Evolutionary conservation across 2,888 invertebrate genomes (phyloP).

Genomic region (Formica aserva): DNA sequence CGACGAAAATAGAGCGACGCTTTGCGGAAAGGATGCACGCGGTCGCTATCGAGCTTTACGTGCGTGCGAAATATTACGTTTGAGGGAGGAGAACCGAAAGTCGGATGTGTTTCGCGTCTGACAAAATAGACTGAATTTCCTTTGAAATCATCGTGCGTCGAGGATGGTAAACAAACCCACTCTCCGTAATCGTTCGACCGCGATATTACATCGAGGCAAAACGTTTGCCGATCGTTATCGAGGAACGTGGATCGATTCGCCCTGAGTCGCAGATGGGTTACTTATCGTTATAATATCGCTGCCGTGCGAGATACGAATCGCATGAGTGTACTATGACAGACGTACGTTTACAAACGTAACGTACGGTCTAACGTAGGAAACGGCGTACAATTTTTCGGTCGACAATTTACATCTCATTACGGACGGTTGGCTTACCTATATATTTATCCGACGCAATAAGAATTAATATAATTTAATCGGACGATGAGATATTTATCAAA

Average conservation of each 20-base stretch:
- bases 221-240: conserved; percentile 43
- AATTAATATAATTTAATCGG: conserved; percentile 25
- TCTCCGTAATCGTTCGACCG: conserved; percentile 12
- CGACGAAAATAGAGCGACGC: conserved; percentile 37
- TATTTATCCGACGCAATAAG: background rate
- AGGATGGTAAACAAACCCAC: conserved; percentile 11
- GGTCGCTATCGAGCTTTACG: conserved; percentile 5
- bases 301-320: conserved; percentile 33
- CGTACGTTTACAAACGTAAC: conserved; percentile 1
- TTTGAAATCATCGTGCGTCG: conserved; percentile 44
- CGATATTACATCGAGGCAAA: conserved; percentile 13
- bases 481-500: conserved; percentile 12
- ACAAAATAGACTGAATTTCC: conserved; percentile 46
- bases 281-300: conserved; percentile 33
- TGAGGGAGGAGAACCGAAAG: background rate
- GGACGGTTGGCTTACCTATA: background rate
- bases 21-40: conserved; percentile 29
- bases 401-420: background rate
- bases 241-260: conserved; percentile 23
- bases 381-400: background rate
- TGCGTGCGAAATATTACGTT: conserved; percentile 34
- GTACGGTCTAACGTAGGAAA: background rate
- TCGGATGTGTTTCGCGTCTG: background rate
- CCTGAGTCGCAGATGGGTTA: conserved; percentile 27
- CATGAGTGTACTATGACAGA: background rate